These are phyloP conservation scores for Beaufortia kweichowensis DNA, from an alignment of 2,113 vertebrate species.

Conservation along the genomic window DNA sequence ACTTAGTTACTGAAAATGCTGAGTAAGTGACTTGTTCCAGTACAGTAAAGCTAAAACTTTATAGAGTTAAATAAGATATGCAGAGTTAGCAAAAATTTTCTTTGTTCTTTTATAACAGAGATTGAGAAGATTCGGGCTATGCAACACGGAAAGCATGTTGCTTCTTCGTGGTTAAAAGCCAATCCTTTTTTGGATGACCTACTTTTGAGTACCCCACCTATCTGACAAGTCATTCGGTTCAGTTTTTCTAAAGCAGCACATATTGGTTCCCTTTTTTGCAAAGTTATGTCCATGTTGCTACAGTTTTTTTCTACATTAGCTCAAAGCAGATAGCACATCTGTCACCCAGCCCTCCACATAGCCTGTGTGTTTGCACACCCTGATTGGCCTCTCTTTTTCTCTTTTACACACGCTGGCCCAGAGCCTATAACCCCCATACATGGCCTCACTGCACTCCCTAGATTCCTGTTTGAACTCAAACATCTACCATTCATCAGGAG, in stretches of 20 bases:
- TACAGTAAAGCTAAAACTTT: neutral
- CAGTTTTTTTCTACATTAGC: constrained; percentile 34
- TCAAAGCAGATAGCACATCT: constrained; percentile 48
- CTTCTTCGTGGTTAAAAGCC: constrained; percentile 36
- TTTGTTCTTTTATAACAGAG: neutral
- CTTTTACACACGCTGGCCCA: constrained; percentile 34
- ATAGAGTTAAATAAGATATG: neutral
- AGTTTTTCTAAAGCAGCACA: constrained; percentile 19
- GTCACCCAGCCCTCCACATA: constrained; percentile 47
- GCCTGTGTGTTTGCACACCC: constrained; percentile 41
- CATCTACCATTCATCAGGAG: neutral
- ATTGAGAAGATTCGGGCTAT: neutral
- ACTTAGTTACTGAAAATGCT: constrained; percentile 29
- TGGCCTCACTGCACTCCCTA: constrained; percentile 35
- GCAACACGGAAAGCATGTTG: constrained; percentile 40
- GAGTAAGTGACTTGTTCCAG: constrained; percentile 10
- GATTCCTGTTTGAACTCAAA: constrained; percentile 37
- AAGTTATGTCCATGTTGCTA: constrained; percentile 26
- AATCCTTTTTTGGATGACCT: constrained; percentile 53
- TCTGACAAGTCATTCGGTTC: constrained; percentile 39
- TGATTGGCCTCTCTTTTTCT: constrained; percentile 36
- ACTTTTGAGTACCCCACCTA: constrained; percentile 53
- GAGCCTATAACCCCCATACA: constrained; percentile 36
- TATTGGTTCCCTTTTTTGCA: neutral
- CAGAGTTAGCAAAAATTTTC: neutral